Evolutionary conservation across 1,140 invertebrate species (phyloP).

Genomic region (Drosophila ogumai): DNA sequence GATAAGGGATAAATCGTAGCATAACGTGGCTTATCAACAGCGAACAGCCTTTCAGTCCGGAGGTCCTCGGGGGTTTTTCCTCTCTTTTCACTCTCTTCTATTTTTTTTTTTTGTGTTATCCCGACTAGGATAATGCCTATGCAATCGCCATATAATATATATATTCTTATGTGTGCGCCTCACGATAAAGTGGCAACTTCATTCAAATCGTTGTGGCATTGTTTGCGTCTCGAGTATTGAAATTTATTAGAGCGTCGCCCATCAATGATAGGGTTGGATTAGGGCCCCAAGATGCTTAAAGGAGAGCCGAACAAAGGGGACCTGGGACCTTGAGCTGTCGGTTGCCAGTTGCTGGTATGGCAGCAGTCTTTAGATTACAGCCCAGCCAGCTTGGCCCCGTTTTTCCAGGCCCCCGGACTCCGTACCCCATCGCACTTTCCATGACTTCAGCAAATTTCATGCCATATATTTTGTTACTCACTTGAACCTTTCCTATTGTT

Average conservation of each 20-base stretch:
- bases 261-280: constrained; percentile 52
- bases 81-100: not conserved
- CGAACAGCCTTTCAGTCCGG: constrained; percentile 25
- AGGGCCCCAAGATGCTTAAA: constrained; percentile 19
- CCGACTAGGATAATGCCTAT: constrained; percentile 31
- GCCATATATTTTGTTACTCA: constrained; percentile 38
- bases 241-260: constrained; percentile 57
- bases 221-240: constrained; percentile 49
- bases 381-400: constrained; percentile 32
- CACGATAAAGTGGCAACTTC: constrained; percentile 55
- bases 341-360: constrained; percentile 26
- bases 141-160: constrained; percentile 33
- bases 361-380: constrained; percentile 36
- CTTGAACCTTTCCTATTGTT: constrained; percentile 54
- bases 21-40: constrained; percentile 48
- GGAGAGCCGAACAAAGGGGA: constrained; percentile 18
- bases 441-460: constrained; percentile 42
- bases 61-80: constrained; percentile 14
- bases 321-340: constrained; percentile 57
- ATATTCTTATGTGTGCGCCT: constrained; percentile 7
- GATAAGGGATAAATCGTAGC: constrained; percentile 50
- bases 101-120: not conserved
- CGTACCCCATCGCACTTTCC: not conserved
- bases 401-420: not conserved
- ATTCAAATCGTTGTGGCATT: constrained; percentile 62